Evolutionary conservation across 2,113 vertebrate species (phyloP).

Genomic region (Paedocypris sp.): DNA sequence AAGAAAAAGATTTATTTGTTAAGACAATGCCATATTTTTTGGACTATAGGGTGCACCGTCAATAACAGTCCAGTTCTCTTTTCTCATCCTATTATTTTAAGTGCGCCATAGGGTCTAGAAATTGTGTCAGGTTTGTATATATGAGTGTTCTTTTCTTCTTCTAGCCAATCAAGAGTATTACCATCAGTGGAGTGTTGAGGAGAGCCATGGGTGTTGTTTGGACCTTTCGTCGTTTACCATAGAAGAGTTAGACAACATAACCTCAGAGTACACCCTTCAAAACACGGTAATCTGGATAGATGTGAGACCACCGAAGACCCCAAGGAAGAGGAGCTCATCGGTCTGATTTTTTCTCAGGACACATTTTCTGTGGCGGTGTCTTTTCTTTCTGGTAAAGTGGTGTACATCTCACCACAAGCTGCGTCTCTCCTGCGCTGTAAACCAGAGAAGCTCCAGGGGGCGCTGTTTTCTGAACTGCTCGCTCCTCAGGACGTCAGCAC

Average conservation of each 20-base stretch:
- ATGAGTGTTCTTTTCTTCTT: background rate
- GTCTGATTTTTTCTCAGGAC: slow-evolving; percentile 48
- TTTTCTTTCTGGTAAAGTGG: slow-evolving; percentile 72
- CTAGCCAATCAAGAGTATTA: slow-evolving; percentile 84
- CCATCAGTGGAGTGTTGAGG: slow-evolving; percentile 80
- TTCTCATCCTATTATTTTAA: too few species aligned
- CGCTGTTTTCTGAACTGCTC: slow-evolving; percentile 72
- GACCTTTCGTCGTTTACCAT: slow-evolving; percentile 75
- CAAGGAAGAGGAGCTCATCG: too few species aligned
- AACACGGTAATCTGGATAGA: slow-evolving; percentile 63
- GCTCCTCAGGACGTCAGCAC: slow-evolving; percentile 79
- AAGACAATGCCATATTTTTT: too few species aligned
- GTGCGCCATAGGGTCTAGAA: too few species aligned
- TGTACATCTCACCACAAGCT: slow-evolving; percentile 76
- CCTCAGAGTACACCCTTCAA: slow-evolving; percentile 77
- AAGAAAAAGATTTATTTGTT: too few species aligned
- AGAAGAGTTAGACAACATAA: slow-evolving; percentile 79
- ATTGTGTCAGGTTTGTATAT: too few species aligned
- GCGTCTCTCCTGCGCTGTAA: slow-evolving; percentile 70
- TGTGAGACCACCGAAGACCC: background rate
- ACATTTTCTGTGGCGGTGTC: slow-evolving; percentile 79
- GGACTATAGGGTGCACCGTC: too few species aligned
- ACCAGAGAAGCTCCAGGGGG: slow-evolving; percentile 68
- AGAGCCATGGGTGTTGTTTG: slow-evolving; percentile 69
- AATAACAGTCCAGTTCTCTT: too few species aligned